phyloP scores from a whole-genome alignment of 2,113 vertebrate genomes.

The Mustelus asterias region DNA sequence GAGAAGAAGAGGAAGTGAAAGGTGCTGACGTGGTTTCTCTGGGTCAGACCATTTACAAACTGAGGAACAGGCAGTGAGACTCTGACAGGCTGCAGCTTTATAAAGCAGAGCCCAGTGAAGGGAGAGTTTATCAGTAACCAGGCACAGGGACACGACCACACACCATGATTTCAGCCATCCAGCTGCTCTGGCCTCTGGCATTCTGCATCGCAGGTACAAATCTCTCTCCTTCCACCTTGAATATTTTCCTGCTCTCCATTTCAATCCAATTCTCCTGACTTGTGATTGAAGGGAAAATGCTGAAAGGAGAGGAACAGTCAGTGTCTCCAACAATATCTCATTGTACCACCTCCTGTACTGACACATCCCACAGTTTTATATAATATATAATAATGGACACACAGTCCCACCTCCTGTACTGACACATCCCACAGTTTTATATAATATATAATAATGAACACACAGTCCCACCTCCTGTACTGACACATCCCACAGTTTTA shows the following conservation, averaged over 20 bases:
- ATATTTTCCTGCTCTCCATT: background rate
- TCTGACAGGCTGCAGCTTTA: background rate
- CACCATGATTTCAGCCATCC: background rate
- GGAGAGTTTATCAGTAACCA: background rate
- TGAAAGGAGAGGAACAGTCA: background rate
- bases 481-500: too few species aligned
- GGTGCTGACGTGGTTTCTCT: background rate
- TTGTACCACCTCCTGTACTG: background rate
- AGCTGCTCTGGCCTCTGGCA: background rate
- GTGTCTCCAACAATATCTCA: background rate
- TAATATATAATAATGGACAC: too few species aligned
- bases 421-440: too few species aligned
- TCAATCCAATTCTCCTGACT: background rate
- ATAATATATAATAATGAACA: too few species aligned
- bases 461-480: too few species aligned
- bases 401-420: background rate
- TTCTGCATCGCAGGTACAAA: background rate
- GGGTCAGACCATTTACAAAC: background rate
- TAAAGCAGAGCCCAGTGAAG: background rate
- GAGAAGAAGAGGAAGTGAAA: background rate
- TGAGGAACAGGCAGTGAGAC: background rate
- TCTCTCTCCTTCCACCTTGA: background rate
- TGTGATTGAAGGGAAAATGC: background rate
- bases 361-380: too few species aligned
- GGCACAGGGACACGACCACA: background rate